phyloP scores from a whole-genome alignment of 2,113 vertebrate species.

The Xyliphius kryptos region DNA sequence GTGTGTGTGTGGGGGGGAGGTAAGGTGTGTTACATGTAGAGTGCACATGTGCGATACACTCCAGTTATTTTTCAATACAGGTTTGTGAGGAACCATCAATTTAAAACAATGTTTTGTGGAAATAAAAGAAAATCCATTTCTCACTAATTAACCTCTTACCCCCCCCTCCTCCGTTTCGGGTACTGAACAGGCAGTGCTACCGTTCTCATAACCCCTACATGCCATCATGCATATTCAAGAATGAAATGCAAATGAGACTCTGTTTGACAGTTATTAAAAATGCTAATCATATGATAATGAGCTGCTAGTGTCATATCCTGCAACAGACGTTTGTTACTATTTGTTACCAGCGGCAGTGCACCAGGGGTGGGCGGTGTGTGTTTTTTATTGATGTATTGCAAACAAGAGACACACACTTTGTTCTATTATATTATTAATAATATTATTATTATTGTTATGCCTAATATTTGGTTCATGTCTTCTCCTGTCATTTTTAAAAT shows the following conservation, averaged over 20 bases:
- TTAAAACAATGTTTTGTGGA: background rate
- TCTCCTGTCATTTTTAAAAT: no score
- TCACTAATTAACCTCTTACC: slow-evolving; percentile 52
- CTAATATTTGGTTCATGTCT: no score
- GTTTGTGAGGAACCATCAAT: no score
- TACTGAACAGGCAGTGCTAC: slow-evolving; percentile 48
- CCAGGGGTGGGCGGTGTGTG: slow-evolving; percentile 25
- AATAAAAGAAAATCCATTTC: slow-evolving; percentile 43
- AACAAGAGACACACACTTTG: no score
- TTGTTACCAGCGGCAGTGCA: slow-evolving; percentile 22
- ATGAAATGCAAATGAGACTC: slow-evolving; percentile 18
- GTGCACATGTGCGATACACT: slow-evolving; percentile 19
- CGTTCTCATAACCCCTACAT: slow-evolving; percentile 46
- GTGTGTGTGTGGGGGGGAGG: slow-evolving; percentile 50
- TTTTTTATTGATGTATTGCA: no score
- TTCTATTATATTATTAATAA: no score
- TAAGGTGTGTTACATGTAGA: slow-evolving; percentile 24
- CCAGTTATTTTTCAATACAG: no score
- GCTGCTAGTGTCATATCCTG: slow-evolving; percentile 27
- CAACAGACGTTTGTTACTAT: slow-evolving; percentile 7
- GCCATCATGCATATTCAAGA: slow-evolving; percentile 38
- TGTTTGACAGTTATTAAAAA: slow-evolving; percentile 34
- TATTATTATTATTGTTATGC: no score
- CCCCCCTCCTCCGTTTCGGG: no score
- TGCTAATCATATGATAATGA: slow-evolving; percentile 33